Base-by-base conservation (phyloP, 2,888 invertebrate genomes). In the Osmoderma eremita region DNA sequence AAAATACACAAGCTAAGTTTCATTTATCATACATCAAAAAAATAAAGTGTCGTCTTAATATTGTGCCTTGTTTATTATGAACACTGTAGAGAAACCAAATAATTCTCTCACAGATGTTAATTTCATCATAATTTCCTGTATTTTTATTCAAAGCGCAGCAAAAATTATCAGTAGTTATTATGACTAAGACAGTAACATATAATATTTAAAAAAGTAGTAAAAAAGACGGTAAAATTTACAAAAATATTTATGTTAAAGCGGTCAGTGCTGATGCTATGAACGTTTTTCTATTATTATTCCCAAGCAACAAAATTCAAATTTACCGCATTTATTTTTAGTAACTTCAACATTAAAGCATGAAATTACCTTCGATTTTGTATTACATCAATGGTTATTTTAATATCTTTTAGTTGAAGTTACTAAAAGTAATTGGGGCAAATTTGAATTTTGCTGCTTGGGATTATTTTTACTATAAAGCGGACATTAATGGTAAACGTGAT, bases 401-500 rank as follows among this genome's bases (percentile, higher is more conserved):
- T n/a, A n/a, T n/a, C n/a, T n/a, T n/a, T n/a, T n/a, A n/a, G n/a
- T n/a, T n/a, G n/a, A n/a, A n/a, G n/a, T n/a, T n/a, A n/a, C n/a
- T n/a, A n/a, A n/a, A 50, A 50, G 15, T 24, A 50, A 50, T 22
- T 30, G 4, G 36, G 36, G 5, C 4, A 6, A 36, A 10, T 36
- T 36, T 36, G 36, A 10, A 10, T 22, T 24, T 30, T 24, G 12
- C 3, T 1, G n/a, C 50, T 13, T 22, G 6, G 13, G 13, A 38
- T 30, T 30, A 51, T 10, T 39, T 39, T 54, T 38, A 45, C 24
- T 45, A 45, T 42, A 48, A 61, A 38, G 36, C 58, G 17, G 1
- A 48, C 48, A 58, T 38, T 49, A 39, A 49, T 65, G 65, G 65
- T 65, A 65, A 56, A 58, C 45, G 18, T n/a, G 30, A 41, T 17